Evolutionary conservation across 2,888 invertebrate genomes (phyloP), one percentile per base, ranked within the genome.

Genomic region (Andrena hattorfiana): DNA sequence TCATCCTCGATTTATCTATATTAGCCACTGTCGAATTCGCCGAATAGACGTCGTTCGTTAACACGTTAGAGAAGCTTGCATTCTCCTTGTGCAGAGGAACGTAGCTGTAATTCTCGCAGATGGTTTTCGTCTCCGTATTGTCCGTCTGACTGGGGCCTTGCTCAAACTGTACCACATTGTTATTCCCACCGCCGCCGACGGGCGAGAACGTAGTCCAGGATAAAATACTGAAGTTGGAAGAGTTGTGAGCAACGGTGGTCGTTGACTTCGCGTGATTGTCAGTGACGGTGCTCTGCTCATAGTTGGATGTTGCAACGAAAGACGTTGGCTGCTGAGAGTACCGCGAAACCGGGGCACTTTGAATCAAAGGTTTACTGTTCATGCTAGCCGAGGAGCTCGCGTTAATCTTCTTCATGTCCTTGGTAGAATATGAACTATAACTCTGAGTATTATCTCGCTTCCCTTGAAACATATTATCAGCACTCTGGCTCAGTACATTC

Each of bases 151-250:
- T 86, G 0, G 86, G 26, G 0, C 76, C 83, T 4, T 89, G 79
- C 20, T 92, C 92, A 49, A 89, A 92, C 16, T 91, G 90, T 28
- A 87, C 89, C n/a, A 85, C 20, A 74, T 88, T 90, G 28, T 88
- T 88, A 10, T 84, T 85, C 35, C 76, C 85, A 7, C 74, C 77
- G 0, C 90, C 87, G 13, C 88, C 88, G 10, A 89, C 88, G 2
- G 93, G 93, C 3, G 94, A 93, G 49, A 93, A 90, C 0, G 93
- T 94, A 0, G 94, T 94, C 94, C 94, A 94, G 2, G 94, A 94
- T 7, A 94, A 83, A 63, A 94, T 94, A 73, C 94, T 94, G 77
- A 94, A 94, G 75, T 93, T 94, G 0, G 94, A 94, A 2, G 94
- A 92, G 83, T 92, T 94, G 48, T 93, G 92, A 48, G 94, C 94